Conservation (phyloP, 2,797 vertebrate species). For the Eptatretus atami region DNA sequence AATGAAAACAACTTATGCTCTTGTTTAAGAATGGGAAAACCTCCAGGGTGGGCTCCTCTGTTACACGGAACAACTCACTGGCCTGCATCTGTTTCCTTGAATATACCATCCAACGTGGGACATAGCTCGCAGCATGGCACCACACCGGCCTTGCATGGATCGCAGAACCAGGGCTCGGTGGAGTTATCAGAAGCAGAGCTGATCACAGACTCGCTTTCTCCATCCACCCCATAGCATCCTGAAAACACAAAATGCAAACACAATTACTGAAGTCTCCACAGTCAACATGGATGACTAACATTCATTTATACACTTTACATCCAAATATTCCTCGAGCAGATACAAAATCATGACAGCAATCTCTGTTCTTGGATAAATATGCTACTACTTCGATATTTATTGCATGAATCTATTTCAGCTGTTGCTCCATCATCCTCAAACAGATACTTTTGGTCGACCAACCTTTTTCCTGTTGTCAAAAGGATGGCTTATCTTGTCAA, state of each 20-base stretch:
- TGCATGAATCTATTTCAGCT: no score
- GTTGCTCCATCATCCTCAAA: no score
- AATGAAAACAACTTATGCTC: neutral
- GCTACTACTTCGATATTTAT: no score
- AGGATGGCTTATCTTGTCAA: no score
- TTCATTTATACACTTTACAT: no score
- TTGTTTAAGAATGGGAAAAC: neutral
- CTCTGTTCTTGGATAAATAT: no score
- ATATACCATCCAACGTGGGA: constrained; percentile 94
- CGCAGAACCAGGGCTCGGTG: constrained; percentile 95
- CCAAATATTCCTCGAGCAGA: no score
- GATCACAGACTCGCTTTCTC: constrained; percentile 96
- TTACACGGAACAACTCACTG: constrained; percentile 22
- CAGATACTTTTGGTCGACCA: no score
- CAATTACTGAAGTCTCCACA: neutral
- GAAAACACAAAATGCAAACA: constrained; percentile 10
- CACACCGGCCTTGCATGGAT: constrained; percentile 87
- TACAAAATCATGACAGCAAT: no score
- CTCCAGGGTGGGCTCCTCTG: neutral
- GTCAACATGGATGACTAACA: no score
- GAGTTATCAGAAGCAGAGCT: constrained; percentile 96
- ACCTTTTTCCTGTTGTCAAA: no score
- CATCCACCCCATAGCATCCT: constrained; percentile 95
- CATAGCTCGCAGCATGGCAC: constrained; percentile 79
- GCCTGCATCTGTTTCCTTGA: constrained; percentile 92